Evolutionary conservation across 1,140 invertebrate species (phyloP).

Genomic region (Camponotus floridanus): DNA sequence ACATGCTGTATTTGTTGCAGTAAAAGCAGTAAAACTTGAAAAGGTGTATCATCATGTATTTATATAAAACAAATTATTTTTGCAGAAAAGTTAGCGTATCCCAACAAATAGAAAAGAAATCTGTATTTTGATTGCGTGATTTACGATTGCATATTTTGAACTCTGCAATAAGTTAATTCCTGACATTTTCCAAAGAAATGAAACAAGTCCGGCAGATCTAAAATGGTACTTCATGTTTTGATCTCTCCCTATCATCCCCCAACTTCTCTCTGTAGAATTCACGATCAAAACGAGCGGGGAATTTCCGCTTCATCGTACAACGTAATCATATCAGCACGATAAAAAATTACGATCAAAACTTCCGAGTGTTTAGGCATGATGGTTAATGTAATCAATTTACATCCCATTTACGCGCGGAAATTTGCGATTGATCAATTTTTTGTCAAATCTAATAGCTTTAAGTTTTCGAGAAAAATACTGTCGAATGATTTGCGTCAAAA

Average conservation of each 20-base stretch:
- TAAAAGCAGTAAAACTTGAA: conserved; percentile 15
- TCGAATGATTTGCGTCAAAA: background rate
- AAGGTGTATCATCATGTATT: background rate
- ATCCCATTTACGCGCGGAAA: background rate
- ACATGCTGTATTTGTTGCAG: background rate
- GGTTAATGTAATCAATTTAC: conserved; percentile 15
- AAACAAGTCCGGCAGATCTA: background rate
- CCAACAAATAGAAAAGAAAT: background rate
- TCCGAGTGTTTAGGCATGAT: background rate
- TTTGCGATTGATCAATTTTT: conserved; percentile 1
- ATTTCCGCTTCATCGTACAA: conserved; percentile 3
- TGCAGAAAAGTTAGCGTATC: background rate
- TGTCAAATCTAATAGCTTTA: background rate
- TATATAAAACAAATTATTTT: conserved; percentile 43
- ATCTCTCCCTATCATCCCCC: background rate
- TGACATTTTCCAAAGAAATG: conserved; percentile 12
- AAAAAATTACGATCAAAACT: conserved; percentile 31
- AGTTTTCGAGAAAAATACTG: background rate
- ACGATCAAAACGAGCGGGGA: background rate
- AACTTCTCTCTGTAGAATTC: background rate
- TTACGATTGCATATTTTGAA: background rate
- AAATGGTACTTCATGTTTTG: background rate
- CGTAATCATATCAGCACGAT: conserved; percentile 5
- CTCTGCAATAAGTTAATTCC: conserved; percentile 2
- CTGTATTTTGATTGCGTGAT: background rate